A percentile compares a stretch with the other conserved stretches of the same genome.
These are phyloP conservation scores for Archivesica marissinica DNA, from an alignment of 1,140 invertebrate genomes.

Conservation along the genomic window DNA sequence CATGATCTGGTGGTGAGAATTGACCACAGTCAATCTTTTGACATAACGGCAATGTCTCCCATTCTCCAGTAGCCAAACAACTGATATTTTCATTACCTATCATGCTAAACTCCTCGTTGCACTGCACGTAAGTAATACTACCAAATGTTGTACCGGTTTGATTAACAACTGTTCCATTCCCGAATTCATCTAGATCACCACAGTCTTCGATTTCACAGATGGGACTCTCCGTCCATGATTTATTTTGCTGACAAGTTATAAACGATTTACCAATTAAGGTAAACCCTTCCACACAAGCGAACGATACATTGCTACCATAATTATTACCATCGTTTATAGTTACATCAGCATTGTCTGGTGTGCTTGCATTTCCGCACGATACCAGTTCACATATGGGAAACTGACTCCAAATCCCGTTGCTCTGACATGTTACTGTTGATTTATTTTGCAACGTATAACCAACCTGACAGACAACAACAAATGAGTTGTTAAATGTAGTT, in stretches of 20 bases:
- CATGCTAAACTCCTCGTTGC: not conserved
- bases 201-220: not conserved
- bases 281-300: not conserved
- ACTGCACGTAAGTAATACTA: not conserved
- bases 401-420: not conserved
- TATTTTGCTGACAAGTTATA: not conserved
- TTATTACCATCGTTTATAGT: not conserved
- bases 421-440: not conserved
- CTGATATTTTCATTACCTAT: not conserved
- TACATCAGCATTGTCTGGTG: not conserved
- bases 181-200: not conserved
- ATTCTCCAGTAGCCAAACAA: not conserved
- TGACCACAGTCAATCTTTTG: not conserved
- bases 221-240: not conserved
- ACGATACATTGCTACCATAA: not conserved
- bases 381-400: not conserved
- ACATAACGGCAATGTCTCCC: not conserved
- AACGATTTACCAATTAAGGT: not conserved
- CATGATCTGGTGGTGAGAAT: not conserved
- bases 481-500: not conserved
- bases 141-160: not conserved
- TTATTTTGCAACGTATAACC: not conserved
- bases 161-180: not conserved
- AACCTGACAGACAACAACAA: not conserved
- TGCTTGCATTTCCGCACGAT: not conserved